Evolutionary conservation across 2,797 vertebrate species (phyloP).

Genomic region (Bovichtus variegatus): DNA sequence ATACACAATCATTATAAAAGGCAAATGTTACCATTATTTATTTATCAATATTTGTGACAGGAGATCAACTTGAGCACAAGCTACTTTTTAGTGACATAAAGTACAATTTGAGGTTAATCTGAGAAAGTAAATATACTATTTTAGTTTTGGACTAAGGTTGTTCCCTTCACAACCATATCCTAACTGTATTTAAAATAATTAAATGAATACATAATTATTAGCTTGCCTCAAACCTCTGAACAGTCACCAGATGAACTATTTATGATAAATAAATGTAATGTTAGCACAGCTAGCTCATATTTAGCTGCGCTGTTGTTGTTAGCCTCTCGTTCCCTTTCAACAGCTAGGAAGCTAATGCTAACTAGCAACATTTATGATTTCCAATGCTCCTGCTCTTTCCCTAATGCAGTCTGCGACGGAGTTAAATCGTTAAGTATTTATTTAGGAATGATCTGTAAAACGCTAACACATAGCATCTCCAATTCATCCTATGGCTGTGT

Average conservation of each 20-base stretch:
- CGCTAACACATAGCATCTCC: fast-evolving
- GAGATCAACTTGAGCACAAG: fast-evolving
- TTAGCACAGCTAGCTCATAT: not conserved
- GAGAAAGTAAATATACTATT: not conserved
- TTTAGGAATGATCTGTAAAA: not conserved
- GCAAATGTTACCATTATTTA: not conserved
- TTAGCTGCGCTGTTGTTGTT: constrained; percentile 2
- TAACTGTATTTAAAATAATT: not conserved
- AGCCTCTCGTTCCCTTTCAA: not conserved
- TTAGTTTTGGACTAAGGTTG: not conserved
- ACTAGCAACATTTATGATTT: constrained; percentile 20
- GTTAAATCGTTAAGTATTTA: fast-evolving
- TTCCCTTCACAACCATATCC: not conserved
- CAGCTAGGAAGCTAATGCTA: constrained; percentile 55
- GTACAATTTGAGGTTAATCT: not conserved
- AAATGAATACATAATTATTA: not conserved
- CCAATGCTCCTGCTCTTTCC: not conserved
- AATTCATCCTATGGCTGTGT: fast-evolving
- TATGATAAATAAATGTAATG: not conserved
- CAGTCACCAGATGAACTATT: not conserved
- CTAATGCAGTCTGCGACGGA: too few relatives aligned
- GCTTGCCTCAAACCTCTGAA: not conserved
- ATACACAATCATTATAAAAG: too few relatives aligned
- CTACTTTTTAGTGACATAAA: not conserved
- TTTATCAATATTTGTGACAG: not conserved